Percentiles rank a stretch among this genome's conserved stretches.
Evolutionary conservation across 2,797 vertebrate genomes (phyloP).

Genomic region (Argyrosomus regius): DNA sequence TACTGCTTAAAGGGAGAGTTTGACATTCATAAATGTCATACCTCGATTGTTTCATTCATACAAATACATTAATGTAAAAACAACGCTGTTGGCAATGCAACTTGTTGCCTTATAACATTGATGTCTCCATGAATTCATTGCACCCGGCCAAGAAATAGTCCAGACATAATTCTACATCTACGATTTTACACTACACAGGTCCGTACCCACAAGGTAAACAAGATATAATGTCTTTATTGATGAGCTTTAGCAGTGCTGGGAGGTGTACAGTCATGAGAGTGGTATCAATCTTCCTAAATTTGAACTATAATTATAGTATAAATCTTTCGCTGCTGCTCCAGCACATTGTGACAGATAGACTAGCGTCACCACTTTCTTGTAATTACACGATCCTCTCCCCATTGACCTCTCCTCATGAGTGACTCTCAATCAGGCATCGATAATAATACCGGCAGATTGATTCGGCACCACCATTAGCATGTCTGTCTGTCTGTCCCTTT

Average conservation of each 20-base stretch:
- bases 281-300: not conserved
- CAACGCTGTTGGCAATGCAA: not conserved
- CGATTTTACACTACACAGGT: no score
- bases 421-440: slow-evolving; percentile 27
- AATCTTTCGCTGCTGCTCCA: no score
- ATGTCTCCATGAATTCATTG: not conserved
- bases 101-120: not conserved
- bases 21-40: no score
- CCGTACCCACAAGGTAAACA: no score
- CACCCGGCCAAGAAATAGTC: no score
- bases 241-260: no score
- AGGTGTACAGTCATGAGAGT: not conserved
- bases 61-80: not conserved
- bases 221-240: no score
- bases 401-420: slow-evolving; percentile 3
- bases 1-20: no score
- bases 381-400: not conserved
- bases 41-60: not conserved
- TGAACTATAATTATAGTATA: not conserved
- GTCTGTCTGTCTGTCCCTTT: not conserved
- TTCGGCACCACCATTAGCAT: slow-evolving; percentile 16
- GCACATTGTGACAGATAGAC: not conserved
- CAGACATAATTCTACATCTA: no score
- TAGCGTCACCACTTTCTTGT: not conserved
- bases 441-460: slow-evolving; percentile 41